Conservation (phyloP, 1,140 invertebrate species). For the Bradynema listronoti region DNA sequence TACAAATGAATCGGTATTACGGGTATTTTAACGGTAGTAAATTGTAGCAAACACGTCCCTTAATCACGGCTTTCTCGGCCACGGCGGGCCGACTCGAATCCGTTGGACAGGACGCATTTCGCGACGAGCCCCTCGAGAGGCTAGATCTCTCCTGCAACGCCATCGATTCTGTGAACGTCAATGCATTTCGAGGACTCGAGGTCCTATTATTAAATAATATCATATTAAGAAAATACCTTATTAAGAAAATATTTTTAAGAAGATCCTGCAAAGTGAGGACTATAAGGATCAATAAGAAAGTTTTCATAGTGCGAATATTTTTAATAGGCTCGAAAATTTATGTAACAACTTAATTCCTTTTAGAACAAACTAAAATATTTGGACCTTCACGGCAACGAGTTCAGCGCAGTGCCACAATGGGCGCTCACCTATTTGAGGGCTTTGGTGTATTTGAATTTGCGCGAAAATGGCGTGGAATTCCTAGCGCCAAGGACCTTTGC, state of each 20-base stretch:
- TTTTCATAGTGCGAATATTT: too few relatives aligned
- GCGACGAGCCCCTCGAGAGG: constrained; percentile 27
- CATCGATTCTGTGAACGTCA: constrained; percentile 39
- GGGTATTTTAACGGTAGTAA: too few relatives aligned
- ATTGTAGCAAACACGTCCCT: constrained; percentile 6
- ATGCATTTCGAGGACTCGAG: constrained; percentile 41
- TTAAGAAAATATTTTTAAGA: not conserved
- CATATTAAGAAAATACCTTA: not conserved
- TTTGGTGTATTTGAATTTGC: constrained; percentile 33
- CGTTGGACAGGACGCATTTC: constrained; percentile 37
- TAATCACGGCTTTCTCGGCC: constrained; percentile 15
- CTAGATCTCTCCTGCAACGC: constrained; percentile 29
- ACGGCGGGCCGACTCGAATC: constrained; percentile 11
- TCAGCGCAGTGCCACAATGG: constrained; percentile 33
- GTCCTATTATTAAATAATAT: constrained; percentile 13
- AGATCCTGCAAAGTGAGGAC: too few relatives aligned
- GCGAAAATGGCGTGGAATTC: constrained; percentile 25
- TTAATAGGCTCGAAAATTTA: not conserved
- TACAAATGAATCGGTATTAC: too few relatives aligned
- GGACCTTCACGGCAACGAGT: constrained; percentile 25
- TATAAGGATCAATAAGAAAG: too few relatives aligned
- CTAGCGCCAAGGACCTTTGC: constrained; percentile 18
- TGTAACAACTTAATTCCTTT: not conserved
- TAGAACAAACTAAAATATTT: constrained; percentile 34
- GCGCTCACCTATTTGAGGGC: constrained; percentile 33